A percentile compares a stretch with the other conserved stretches of the same genome.
Evolutionary conservation across 1,140 invertebrate genomes (phyloP).

Genomic region (Mizuhopecten yessoensis): DNA sequence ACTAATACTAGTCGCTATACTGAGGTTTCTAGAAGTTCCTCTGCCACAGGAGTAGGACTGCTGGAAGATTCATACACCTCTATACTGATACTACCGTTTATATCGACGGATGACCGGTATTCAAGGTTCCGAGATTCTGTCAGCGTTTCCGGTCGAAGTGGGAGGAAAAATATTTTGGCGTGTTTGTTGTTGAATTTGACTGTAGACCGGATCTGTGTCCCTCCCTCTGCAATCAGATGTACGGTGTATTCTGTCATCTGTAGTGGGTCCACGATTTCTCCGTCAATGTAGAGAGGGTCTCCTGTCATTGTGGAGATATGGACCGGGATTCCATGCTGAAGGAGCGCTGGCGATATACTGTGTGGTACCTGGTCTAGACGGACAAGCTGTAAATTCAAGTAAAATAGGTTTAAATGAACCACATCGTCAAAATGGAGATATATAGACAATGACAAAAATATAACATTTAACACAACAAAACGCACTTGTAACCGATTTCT

Average conservation of each 20-base stretch:
- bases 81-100: not conserved
- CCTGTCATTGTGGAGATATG: not conserved
- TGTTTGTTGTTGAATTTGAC: not conserved
- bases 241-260: not conserved
- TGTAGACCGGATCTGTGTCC: not conserved
- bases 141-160: not conserved
- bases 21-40: not conserved
- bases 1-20: no score
- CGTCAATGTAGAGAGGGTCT: not conserved
- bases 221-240: not conserved
- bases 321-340: not conserved
- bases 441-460: no score
- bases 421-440: no score
- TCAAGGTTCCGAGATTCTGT: not conserved
- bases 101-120: not conserved
- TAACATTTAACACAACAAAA: no score
- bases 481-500: no score
- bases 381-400: not conserved
- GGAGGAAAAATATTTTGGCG: constrained; percentile 21
- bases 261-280: not conserved
- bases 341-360: not conserved
- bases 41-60: not conserved
- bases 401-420: no score
- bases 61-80: not conserved
- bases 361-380: not conserved